Evolutionary conservation across 2,888 invertebrate genomes (phyloP), one percentile per base, ranked within the genome.

Genomic region (Tanytarsus gracilentus): DNA sequence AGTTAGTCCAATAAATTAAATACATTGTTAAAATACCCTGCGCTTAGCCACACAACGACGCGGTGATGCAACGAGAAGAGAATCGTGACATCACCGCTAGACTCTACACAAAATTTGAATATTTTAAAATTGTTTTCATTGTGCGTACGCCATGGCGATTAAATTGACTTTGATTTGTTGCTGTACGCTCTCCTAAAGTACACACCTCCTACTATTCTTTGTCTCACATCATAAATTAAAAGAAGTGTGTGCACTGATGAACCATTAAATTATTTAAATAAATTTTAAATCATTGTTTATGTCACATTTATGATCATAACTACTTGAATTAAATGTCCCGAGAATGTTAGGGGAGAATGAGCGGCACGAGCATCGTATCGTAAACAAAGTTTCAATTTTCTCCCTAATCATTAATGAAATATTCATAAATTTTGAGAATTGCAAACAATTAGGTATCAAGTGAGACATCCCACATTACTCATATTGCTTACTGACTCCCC

Each of bases 231-330:
- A n/a, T n/a, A n/a, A n/a, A n/a, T n/a, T n/a, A n/a, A n/a, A 55
- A 4, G 39, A 39, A 14, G 55, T 26, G 55, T 16, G 25, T 30
- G 14, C 49, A 33, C 27, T 18, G 29, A 58, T 51, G 55, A 44
- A 7, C 23, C 58, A 58, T 58, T 48, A 58, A 58, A 40, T 44
- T 48, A 58, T 30, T 26, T 40, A 58, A 26, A 49, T 18, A 21
- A 26, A 23, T 14, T 18, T 40, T 58, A 39, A 58, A 58, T 58
- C 29, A 58, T 48, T 58, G 48, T 58, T 58, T 58, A 58, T 58
- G 58, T 29, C 23, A 16, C 5, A 48, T 48, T 58, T 23, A 58
- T 48, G 29, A 58, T 18, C 16, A 40, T 23, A 23, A 44, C 23
- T 18, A 18, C 49, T 14, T 26, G 25, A 16, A 4, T 8, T 18